phyloP scores from a whole-genome alignment of 2,797 vertebrate genomes.

The Natrix natrix region DNA sequence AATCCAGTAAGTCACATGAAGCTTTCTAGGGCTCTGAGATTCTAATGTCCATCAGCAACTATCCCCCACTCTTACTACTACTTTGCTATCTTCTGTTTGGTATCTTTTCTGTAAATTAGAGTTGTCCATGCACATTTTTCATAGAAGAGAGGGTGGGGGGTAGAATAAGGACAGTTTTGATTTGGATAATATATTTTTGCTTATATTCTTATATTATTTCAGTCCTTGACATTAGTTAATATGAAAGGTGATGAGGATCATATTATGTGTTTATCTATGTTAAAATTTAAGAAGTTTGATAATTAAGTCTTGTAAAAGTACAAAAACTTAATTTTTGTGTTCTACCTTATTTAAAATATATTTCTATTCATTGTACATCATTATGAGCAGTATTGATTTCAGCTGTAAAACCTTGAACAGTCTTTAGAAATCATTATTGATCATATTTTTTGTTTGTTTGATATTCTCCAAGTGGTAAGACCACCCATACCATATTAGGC shows the following conservation, averaged over 20 bases:
- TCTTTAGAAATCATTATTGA: background rate
- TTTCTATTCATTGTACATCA: background rate
- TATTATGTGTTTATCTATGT: background rate
- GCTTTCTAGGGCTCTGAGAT: background rate
- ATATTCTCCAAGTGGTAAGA: constrained; percentile 7
- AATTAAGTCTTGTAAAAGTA: background rate
- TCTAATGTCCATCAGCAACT: background rate
- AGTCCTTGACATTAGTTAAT: background rate
- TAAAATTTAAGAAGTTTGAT: background rate
- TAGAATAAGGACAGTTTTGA: background rate
- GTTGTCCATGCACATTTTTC: background rate
- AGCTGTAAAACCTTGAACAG: background rate
- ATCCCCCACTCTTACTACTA: background rate
- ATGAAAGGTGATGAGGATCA: background rate
- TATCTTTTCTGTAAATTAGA: background rate
- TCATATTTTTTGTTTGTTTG: constrained; percentile 7
- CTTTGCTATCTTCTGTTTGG: background rate
- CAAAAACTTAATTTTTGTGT: background rate
- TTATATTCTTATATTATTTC: background rate
- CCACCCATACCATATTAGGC: constrained; percentile 3
- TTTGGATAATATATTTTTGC: background rate
- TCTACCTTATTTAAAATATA: background rate
- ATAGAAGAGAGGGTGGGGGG: background rate
- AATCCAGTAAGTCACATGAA: background rate
- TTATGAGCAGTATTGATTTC: background rate